Evolutionary conservation across 2,113 vertebrate genomes (phyloP), one percentile per base, ranked within the genome.

Genomic region (Periophthalmodon schlosseri): DNA sequence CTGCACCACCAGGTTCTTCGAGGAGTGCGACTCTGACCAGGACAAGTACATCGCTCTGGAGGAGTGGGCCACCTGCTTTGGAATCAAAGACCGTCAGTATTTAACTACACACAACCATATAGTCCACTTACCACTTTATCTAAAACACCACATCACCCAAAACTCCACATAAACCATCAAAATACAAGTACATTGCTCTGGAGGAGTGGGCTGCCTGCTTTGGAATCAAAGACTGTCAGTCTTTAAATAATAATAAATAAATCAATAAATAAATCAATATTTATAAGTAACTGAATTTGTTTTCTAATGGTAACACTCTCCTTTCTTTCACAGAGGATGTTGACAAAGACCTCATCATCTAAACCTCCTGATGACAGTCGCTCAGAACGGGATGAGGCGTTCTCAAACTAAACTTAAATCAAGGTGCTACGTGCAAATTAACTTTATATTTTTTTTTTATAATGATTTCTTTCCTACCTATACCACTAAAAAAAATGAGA

Each of bases 11-110:
- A 96, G 95, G 89, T 99, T 99, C 94, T 99, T 99, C 0, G 96
- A 97, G 34, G 85, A 94, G 81, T 99, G 98, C 0, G 98, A 99
- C 79, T 85, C 96, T 73, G 98, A 99, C 86, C 92, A 87, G 0
- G 98, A 99, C 94, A 99, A 99, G 82, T 99, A 99, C 94, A 98
- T 99, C 10, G 95, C 97, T 73, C 94, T 99, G 90, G 96, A 98
- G 21, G 98, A 99, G 89, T 99, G 98, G 98, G 96, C 96, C 83
- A 70, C 89, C 85, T 99, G 98, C 94, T 99, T 99, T 0, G 97
- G 98, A 93, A 94, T 99, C 89, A 98, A 98, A 92, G 96, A 98
- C 83, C 81, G 98, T 99, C 91, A 97, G 97, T 98, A 61, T 57
- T 9, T 12, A 5, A 52, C 14, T 18, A 15, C 49, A 28, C 16